phyloP scores from a whole-genome alignment of 2,888 invertebrate genomes.

The Abscondita cerata region DNA sequence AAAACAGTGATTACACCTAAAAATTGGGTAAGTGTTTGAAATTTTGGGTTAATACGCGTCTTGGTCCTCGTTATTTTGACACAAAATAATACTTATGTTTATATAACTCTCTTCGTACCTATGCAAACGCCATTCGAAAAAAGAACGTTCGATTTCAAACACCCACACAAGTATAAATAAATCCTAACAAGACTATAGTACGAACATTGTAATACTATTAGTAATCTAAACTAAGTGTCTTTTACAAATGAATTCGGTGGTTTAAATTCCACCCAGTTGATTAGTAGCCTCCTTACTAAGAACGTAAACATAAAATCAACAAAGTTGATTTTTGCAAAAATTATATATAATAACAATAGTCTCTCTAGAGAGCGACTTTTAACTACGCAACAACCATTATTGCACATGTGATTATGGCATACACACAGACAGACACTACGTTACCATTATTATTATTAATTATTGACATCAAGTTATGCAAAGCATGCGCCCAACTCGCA shows the following conservation, averaged over 20 bases:
- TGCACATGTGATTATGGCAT: constrained; percentile 39
- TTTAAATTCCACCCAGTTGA: constrained; percentile 20
- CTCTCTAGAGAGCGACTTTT: not conserved
- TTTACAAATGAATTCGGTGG: constrained; percentile 46
- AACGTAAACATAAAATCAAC: not conserved
- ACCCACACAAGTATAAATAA: constrained; percentile 41
- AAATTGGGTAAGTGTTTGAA: constrained; percentile 37
- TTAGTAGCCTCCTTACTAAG: constrained; percentile 26
- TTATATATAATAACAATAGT: no score
- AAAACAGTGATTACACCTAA: constrained; percentile 49
- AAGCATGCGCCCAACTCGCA: constrained; percentile 17
- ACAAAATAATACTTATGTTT: constrained; percentile 25
- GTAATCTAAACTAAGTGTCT: constrained; percentile 58
- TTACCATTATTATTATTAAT: constrained; percentile 31
- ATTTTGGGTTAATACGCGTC: constrained; percentile 19
- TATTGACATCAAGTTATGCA: constrained; percentile 46
- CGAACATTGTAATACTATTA: constrained; percentile 57
- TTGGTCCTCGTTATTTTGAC: constrained; percentile 38
- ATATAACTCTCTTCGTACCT: not conserved
- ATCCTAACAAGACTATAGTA: constrained; percentile 46
- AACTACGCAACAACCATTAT: constrained; percentile 33
- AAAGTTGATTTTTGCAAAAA: constrained; percentile 3
- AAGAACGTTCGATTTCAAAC: constrained; percentile 27
- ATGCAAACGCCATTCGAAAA: constrained; percentile 10
- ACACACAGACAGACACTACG: constrained; percentile 38